These are phyloP conservation scores for Chiroxiphia lanceolata DNA, from an alignment of 2,797 vertebrate genomes.

Conservation along the genomic window DNA sequence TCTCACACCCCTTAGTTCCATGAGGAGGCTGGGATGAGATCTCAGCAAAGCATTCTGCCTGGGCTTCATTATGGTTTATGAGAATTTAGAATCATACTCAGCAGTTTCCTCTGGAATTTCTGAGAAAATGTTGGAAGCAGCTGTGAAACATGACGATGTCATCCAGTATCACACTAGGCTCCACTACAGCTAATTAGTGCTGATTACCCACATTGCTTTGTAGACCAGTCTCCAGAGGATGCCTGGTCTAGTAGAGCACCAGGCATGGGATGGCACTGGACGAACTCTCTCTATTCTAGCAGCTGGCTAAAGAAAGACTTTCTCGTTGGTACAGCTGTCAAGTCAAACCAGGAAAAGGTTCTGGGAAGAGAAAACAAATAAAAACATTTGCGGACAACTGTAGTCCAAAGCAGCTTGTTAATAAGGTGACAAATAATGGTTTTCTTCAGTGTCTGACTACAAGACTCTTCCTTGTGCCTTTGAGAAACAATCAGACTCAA, in stretches of 20 bases:
- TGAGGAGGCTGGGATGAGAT: background rate
- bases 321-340: constrained; percentile 74
- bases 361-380: constrained; percentile 51
- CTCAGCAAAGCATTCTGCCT: background rate
- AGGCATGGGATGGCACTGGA: constrained; percentile 52
- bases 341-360: constrained; percentile 80
- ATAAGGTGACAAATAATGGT: background rate
- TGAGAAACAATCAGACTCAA: background rate
- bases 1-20: background rate
- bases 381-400: background rate
- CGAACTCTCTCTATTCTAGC: constrained; percentile 49
- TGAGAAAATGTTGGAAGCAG: background rate
- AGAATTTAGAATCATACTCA: background rate
- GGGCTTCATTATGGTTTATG: background rate
- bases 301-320: constrained; percentile 72
- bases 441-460: background rate
- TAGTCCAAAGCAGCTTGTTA: background rate
- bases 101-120: background rate
- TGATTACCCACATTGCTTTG: background rate
- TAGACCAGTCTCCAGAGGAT: constrained; percentile 24
- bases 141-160: background rate
- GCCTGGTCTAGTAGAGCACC: constrained; percentile 49
- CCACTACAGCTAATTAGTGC: background rate
- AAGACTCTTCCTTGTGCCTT: background rate
- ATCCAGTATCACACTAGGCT: background rate